Conservation (phyloP, 2,888 invertebrate genomes). For the Netelia virgata region DNA sequence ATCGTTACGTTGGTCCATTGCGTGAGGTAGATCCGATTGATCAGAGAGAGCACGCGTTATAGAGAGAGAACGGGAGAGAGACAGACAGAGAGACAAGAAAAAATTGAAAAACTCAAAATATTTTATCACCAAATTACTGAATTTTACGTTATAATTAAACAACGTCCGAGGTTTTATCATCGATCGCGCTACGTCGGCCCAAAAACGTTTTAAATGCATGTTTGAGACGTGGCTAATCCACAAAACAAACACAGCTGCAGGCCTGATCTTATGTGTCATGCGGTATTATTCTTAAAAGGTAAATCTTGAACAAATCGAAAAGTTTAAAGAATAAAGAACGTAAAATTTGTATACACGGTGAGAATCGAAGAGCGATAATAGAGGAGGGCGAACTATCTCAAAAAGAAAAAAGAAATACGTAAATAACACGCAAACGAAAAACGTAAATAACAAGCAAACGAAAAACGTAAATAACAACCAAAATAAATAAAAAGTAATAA, state of each 20-base stretch:
- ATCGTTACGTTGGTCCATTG: conserved; percentile 5
- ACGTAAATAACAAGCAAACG: too few species aligned
- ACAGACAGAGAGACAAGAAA: not conserved
- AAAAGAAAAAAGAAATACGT: conserved; percentile 7
- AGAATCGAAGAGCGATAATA: conserved; percentile 1
- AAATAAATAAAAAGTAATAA: not conserved
- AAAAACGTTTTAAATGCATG: conserved; percentile 2
- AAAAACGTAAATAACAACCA: too few species aligned
- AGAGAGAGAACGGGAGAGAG: not conserved
- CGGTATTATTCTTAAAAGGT: conserved; percentile 31
- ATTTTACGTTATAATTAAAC: conserved; percentile 26
- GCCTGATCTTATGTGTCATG: conserved; percentile 29
- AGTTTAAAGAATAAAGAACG: not conserved
- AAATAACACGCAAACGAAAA: too few species aligned
- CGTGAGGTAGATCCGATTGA: conserved; percentile 31
- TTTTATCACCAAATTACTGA: conserved; percentile 39
- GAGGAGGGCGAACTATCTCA: conserved; percentile 37
- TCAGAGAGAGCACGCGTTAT: conserved; percentile 26
- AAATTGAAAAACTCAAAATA: not conserved
- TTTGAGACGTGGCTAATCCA: not conserved
- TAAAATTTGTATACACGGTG: conserved; percentile 42
- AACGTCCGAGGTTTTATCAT: not conserved
- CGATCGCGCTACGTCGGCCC: conserved; percentile 3
- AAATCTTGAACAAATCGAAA: too few species aligned
- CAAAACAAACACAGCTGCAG: not conserved